A percentile compares a stretch with the other conserved stretches of the same genome.
Evolutionary conservation across 2,888 invertebrate genomes (phyloP).

Genomic region (Dascillus cervinus): DNA sequence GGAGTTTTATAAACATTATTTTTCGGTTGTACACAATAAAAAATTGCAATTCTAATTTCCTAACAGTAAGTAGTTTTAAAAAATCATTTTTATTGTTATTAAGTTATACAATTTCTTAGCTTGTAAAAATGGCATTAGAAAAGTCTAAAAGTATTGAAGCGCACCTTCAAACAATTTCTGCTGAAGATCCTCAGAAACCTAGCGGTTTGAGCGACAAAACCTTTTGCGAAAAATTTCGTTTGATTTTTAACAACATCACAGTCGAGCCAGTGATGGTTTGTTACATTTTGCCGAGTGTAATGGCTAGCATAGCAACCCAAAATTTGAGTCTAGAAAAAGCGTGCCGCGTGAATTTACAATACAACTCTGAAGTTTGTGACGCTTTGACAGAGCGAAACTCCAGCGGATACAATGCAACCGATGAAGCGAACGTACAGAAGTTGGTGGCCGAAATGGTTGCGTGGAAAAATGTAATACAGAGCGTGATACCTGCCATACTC

Average conservation of each 20-base stretch:
- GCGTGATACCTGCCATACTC: constrained; percentile 65
- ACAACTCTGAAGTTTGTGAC: constrained; percentile 41
- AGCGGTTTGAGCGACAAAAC: constrained; percentile 40
- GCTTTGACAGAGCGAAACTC: constrained; percentile 26
- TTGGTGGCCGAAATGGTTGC: constrained; percentile 68
- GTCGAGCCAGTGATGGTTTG: constrained; percentile 58
- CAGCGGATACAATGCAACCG: constrained; percentile 21
- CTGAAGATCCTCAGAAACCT: constrained; percentile 27
- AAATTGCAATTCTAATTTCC: too few relatives aligned
- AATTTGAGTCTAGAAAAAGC: constrained; percentile 50
- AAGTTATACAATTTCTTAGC: too few relatives aligned
- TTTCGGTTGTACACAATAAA: too few relatives aligned
- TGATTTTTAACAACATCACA: constrained; percentile 52
- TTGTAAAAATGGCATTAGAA: constrained; percentile 34
- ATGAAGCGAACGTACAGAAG: constrained; percentile 48
- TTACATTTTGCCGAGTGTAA: constrained; percentile 49
- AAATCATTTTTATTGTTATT: too few relatives aligned
- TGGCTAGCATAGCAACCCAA: constrained; percentile 40
- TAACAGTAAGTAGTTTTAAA: too few relatives aligned
- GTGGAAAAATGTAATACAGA: constrained; percentile 74
- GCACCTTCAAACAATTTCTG: constrained; percentile 36
- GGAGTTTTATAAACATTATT: too few relatives aligned
- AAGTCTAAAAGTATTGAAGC: constrained; percentile 34
- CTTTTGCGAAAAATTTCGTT: constrained; percentile 45
- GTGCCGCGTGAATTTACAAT: constrained; percentile 45